phyloP scores from a whole-genome alignment of 2,797 vertebrate genomes.

The Mormyrus hasselquistii region DNA sequence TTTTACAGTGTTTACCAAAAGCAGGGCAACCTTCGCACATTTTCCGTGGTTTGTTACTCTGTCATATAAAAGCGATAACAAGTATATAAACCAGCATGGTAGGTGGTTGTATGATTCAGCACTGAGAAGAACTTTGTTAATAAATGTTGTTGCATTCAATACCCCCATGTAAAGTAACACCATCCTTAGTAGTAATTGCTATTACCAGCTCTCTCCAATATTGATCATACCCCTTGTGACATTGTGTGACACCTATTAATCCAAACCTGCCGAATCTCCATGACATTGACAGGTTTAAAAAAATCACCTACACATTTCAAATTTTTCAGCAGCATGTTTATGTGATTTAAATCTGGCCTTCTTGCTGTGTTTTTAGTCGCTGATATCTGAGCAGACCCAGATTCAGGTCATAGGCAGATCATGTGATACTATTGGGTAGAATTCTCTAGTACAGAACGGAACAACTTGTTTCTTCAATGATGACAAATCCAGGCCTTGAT shows the following conservation, averaged over 20 bases:
- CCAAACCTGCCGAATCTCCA: background rate
- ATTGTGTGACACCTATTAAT: background rate
- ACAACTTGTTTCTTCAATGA: background rate
- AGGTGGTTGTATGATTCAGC: background rate
- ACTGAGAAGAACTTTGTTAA: background rate
- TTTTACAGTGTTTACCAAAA: conserved; percentile 4
- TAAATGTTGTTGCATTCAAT: background rate
- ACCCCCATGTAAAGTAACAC: background rate
- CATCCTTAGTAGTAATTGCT: background rate
- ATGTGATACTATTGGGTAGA: background rate
- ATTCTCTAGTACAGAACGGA: background rate
- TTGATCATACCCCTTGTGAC: background rate
- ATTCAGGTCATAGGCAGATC: background rate
- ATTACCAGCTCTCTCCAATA: background rate
- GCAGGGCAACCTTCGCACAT: background rate
- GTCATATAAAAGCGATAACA: background rate
- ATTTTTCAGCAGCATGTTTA: background rate
- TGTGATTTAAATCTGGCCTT: background rate
- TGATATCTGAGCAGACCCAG: background rate
- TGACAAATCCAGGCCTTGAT: background rate
- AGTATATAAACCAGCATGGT: background rate
- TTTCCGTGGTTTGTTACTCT: conserved; percentile 8
- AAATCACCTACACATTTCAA: background rate
- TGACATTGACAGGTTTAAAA: background rate
- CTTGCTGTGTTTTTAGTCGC: background rate